Evolutionary conservation across 2,797 vertebrate genomes (phyloP), one percentile per base, ranked within the genome.

Genomic region (Rhinophrynus dorsalis): DNA sequence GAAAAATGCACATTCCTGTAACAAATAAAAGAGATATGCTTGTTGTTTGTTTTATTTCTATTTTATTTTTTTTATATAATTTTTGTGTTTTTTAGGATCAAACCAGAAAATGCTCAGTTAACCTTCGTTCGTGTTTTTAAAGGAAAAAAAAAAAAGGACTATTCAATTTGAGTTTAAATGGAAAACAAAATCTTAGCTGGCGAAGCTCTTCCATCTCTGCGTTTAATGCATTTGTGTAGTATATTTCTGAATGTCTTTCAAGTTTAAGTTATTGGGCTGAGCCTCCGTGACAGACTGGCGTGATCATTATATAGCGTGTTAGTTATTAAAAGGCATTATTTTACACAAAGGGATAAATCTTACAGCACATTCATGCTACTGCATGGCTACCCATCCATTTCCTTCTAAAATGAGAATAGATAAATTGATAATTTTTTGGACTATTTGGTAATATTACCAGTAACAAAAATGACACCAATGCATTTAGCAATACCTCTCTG

Each of bases 201-300:
- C n/a, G n/a, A n/a, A n/a, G n/a, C n/a, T n/a, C n/a, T n/a, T n/a
- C n/a, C n/a, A n/a, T n/a, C n/a, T n/a, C n/a, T n/a, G n/a, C n/a
- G 87, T 90, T 87, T 88, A n/a, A 51, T 27, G 29, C 47, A 51
- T 51, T 37, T 21, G 38, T 18, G 7, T 55, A 33, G 52, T 57
- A 23, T 2, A 40, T 57, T 38, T 21, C 20, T 37, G 8, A 24
- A 35, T 56, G 32, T 56, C 32, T 37, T 56, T 56, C n/a, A 35
- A 64, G 57, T 62, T 67, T 72, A 61, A 57, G 27, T 42, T 18
- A 45, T 2, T 32, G 45, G 30, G 37, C 17, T 51, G 38, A 78
- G 48, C 13, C 13, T 74, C 67, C 45, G 64, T 72, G 54, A 44
- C 6, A 44, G 54, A 18, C 27, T 68, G 71, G 15, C 64, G 56